Evolutionary conservation across 2,797 vertebrate genomes (phyloP).

Genomic region (Eurystomus glaucurus): DNA sequence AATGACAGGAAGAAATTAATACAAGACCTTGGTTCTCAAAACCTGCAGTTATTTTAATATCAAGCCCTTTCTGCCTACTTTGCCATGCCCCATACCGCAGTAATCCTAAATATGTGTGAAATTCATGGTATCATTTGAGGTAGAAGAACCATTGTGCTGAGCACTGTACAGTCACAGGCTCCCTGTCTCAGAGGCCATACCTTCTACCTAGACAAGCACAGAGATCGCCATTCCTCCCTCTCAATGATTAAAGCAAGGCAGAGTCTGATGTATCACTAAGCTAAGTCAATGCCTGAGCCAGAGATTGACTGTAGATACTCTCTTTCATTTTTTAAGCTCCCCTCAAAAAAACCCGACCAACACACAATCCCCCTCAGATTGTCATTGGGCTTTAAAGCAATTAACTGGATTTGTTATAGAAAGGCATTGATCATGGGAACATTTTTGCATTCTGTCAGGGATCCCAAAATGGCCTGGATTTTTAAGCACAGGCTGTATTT

Average conservation of each 20-base stretch:
- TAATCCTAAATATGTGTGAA: background rate
- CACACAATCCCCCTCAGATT: background rate
- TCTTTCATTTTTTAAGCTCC: background rate
- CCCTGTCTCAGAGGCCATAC: background rate
- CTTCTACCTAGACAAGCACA: background rate
- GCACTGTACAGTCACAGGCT: background rate
- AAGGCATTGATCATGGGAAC: background rate
- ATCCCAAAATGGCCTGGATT: background rate
- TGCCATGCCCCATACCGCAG: background rate
- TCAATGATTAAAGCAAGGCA: background rate
- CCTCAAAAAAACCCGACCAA: too few relatives aligned
- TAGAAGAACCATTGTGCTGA: background rate
- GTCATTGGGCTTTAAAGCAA: background rate
- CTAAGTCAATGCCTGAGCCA: background rate
- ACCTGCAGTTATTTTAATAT: background rate
- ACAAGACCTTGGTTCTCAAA: background rate
- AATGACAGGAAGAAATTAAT: conserved; percentile 44
- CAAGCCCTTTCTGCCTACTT: background rate
- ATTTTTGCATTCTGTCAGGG: background rate
- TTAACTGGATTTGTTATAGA: background rate
- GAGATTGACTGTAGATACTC: background rate
- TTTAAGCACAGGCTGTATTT: background rate
- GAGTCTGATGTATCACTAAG: background rate
- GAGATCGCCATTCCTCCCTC: background rate
- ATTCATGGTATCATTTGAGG: background rate